Evolutionary conservation across 2,113 vertebrate species (phyloP).

Genomic region (Gasterosteus aculeatus): DNA sequence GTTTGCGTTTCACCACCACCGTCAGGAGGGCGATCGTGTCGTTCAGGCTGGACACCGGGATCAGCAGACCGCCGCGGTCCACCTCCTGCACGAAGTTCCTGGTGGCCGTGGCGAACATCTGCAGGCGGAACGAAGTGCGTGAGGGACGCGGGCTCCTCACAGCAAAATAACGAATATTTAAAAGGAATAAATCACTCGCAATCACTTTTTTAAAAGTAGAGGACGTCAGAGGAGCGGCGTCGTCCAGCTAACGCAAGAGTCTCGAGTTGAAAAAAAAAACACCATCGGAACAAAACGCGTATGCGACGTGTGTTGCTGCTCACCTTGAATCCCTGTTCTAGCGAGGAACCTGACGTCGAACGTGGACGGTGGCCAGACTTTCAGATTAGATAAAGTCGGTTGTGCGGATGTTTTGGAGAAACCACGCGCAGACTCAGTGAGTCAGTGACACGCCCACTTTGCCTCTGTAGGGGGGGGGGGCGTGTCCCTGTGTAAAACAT

Average conservation of each 20-base stretch:
- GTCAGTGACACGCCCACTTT: too few relatives aligned
- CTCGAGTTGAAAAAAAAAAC: not conserved
- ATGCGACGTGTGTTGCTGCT: not conserved
- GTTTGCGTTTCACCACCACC: slow-evolving; percentile 88
- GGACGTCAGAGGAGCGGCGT: not conserved
- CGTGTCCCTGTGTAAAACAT: too few relatives aligned
- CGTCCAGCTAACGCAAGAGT: not conserved
- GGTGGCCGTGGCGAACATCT: slow-evolving; percentile 94
- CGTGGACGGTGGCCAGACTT: not conserved
- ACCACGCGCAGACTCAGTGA: not conserved
- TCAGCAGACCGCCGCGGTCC: slow-evolving; percentile 84
- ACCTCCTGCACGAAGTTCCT: slow-evolving; percentile 90
- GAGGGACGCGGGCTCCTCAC: not conserved
- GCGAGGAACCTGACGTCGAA: not conserved
- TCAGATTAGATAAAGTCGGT: not conserved
- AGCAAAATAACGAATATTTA: not conserved
- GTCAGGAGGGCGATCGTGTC: slow-evolving; percentile 84
- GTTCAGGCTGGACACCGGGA: slow-evolving; percentile 86
- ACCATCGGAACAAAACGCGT: not conserved
- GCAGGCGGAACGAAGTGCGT: slow-evolving; percentile 14
- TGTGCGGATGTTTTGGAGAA: not conserved
- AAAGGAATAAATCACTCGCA: not conserved
- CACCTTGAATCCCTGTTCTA: not conserved
- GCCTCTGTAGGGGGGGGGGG: too few relatives aligned
- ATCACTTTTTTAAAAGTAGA: not conserved